Percentiles rank a stretch among this genome's conserved stretches.
These are phyloP conservation scores for Micrasema minimum DNA, from an alignment of 1,140 invertebrate species.

Conservation along the genomic window DNA sequence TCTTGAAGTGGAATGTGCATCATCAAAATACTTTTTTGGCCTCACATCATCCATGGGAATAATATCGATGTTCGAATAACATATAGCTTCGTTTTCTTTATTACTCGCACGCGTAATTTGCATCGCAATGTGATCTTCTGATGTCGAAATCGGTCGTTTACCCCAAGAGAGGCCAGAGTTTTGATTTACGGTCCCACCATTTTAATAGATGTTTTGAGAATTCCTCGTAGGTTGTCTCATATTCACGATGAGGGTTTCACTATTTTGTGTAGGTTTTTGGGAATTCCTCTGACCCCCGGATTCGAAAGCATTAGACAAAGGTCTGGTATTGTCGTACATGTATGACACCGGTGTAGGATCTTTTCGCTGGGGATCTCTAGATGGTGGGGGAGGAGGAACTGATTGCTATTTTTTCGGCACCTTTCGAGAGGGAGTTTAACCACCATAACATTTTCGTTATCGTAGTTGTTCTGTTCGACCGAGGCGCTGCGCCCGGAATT, in stretches of 20 bases:
- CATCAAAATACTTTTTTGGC: slow-evolving; percentile 57
- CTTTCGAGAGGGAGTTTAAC: slow-evolving; percentile 66
- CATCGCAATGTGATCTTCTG: slow-evolving; percentile 69
- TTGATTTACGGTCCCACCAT: slow-evolving; percentile 24
- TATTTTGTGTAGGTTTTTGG: slow-evolving; percentile 25
- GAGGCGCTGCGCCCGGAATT: slow-evolving; percentile 37
- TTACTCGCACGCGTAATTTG: slow-evolving; percentile 49
- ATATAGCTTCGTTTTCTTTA: slow-evolving; percentile 49
- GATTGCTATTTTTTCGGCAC: slow-evolving; percentile 60
- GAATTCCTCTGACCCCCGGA: slow-evolving; percentile 19
- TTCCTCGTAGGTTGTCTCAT: slow-evolving; percentile 18
- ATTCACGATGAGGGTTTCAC: background rate
- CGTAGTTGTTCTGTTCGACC: slow-evolving; percentile 48
- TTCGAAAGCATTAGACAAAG: slow-evolving; percentile 68
- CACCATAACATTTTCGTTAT: slow-evolving; percentile 62
- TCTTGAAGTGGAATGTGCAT: slow-evolving; percentile 62
- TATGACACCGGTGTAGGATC: slow-evolving; percentile 65
- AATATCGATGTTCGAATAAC: slow-evolving; percentile 52
- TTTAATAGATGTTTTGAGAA: slow-evolving; percentile 46
- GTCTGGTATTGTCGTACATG: slow-evolving; percentile 65
- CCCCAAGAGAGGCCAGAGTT: slow-evolving; percentile 36
- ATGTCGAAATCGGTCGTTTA: slow-evolving; percentile 64
- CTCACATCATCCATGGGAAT: slow-evolving; percentile 50
- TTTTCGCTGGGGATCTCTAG: slow-evolving; percentile 73
- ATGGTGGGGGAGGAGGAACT: slow-evolving; percentile 71